phyloP scores from a whole-genome alignment of 2,888 invertebrate species.

The Leptinotarsa rubiginosa region DNA sequence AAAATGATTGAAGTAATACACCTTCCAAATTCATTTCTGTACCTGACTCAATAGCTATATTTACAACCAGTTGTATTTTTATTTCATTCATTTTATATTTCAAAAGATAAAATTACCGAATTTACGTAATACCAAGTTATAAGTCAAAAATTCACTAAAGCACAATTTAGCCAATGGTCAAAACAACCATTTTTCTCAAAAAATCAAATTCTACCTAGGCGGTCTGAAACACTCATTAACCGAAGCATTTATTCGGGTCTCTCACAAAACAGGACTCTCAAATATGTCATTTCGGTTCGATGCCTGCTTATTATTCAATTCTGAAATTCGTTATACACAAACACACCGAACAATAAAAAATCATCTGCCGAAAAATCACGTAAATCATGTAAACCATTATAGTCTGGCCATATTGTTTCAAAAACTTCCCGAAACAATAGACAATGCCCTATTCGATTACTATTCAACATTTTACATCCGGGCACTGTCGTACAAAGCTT shows the following conservation, averaged over 20 bases:
- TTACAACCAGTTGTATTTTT: too few species aligned
- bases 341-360: constrained; percentile 1
- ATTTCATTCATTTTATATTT: too few species aligned
- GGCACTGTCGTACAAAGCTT: constrained; percentile 14
- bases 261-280: not conserved
- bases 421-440: constrained; percentile 28
- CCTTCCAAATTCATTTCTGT: too few species aligned
- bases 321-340: not conserved
- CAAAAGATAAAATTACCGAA: too few species aligned
- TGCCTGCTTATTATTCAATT: not conserved
- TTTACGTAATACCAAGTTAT: too few species aligned
- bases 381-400: constrained; percentile 23
- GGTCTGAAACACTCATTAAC: not conserved
- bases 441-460: constrained; percentile 31
- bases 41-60: too few species aligned
- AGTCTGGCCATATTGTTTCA: constrained; percentile 23
- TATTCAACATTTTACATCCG: constrained; percentile 33
- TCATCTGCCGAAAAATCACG: constrained; percentile 23
- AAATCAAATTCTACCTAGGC: not conserved
- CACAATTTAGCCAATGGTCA: too few species aligned
- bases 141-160: too few species aligned
- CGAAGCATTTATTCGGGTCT: not conserved
- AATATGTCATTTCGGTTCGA: not conserved
- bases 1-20: too few species aligned
- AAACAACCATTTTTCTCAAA: too few species aligned